Evolutionary conservation across 2,888 invertebrate genomes (phyloP).

Genomic region (Synergus laeviventris): DNA sequence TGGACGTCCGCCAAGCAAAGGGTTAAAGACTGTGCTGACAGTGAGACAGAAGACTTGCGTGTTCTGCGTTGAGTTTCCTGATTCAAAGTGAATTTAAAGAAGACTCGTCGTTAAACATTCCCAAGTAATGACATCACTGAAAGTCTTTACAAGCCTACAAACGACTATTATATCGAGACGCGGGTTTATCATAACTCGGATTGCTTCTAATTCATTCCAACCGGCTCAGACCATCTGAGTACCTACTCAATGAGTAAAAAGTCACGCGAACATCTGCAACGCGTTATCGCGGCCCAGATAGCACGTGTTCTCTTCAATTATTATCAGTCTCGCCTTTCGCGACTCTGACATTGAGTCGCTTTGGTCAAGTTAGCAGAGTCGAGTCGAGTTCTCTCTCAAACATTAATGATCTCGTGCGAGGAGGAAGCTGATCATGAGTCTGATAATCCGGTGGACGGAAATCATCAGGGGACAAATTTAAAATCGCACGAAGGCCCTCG

Average conservation of each 20-base stretch:
- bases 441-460: conserved; percentile 32
- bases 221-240: neutral
- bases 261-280: conserved; percentile 36
- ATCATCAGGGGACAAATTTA: conserved; percentile 1
- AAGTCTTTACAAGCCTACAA: conserved; percentile 8
- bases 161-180: conserved; percentile 32
- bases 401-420: neutral
- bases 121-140: conserved; percentile 22
- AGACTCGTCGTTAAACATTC: conserved; percentile 7
- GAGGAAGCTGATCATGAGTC: conserved; percentile 20
- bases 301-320: conserved; percentile 37
- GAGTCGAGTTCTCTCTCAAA: neutral
- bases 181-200: conserved; percentile 36
- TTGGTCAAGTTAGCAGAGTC: neutral
- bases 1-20: no score
- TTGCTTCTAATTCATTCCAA: conserved; percentile 37
- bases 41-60: neutral
- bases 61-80: neutral
- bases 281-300: conserved; percentile 31
- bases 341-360: conserved; percentile 29
- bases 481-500: conserved; percentile 9
- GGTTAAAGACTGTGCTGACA: no score
- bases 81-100: conserved; percentile 1
- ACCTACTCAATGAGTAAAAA: conserved; percentile 33
- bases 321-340: conserved; percentile 34